These are phyloP conservation scores for Vireo altiloquus DNA, from an alignment of 2,113 vertebrate genomes.

Conservation along the genomic window DNA sequence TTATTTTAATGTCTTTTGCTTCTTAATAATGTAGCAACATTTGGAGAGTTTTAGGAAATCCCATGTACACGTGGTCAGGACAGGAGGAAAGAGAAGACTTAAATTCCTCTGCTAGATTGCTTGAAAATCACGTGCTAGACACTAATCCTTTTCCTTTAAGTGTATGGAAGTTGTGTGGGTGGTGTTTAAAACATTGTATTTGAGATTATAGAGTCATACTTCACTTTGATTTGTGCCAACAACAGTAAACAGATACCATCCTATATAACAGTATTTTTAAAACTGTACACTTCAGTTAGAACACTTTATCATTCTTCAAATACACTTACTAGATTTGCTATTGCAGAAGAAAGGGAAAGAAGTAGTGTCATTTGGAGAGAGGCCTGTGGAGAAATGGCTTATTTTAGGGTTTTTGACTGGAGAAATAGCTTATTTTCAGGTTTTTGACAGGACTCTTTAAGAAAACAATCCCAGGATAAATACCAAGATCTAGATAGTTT, in stretches of 20 bases:
- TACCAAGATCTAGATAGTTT: neutral
- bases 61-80: neutral
- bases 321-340: neutral
- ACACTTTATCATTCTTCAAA: neutral
- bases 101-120: neutral
- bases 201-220: neutral
- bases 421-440: neutral
- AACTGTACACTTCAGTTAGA: neutral
- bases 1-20: neutral
- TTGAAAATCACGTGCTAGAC: neutral
- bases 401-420: neutral
- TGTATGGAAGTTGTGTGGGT: neutral
- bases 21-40: neutral
- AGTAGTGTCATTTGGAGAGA: neutral
- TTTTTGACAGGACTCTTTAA: neutral
- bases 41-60: neutral
- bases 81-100: neutral
- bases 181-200: neutral
- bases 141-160: neutral
- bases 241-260: neutral
- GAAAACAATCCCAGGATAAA: neutral
- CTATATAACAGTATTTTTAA: neutral
- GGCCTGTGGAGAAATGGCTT: neutral
- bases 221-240: neutral
- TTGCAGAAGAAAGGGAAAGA: neutral